Evolutionary conservation across 2,113 vertebrate genomes (phyloP), one percentile per base, ranked within the genome.

Genomic region (Naja naja): DNA sequence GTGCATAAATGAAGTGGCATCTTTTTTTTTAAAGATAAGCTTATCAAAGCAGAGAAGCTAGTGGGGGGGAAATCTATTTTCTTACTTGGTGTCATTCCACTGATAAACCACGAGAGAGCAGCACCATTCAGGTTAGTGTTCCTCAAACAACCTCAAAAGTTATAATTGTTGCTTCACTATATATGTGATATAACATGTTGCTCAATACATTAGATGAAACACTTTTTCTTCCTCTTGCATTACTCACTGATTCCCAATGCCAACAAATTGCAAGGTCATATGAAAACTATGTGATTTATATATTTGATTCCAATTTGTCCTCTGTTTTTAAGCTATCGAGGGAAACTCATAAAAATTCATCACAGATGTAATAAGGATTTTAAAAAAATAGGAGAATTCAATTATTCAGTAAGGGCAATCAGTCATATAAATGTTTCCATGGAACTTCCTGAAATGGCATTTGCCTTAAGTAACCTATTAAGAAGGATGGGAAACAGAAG

Each of bases 101-200:
- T 88, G 91, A 94, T 52, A 88, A 94, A 60, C 96, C 96, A 97
- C 94, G 94, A 97, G 96, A 97, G 96, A 94, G 96, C 96, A 96
- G 96, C 93, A 91, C 94, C 95, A 95, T 95, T 95, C 95, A 97
- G 96, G 95, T 93, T 95, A 95, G 93, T 89, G 56, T 69, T 87
- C 52, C 94, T 60, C 0, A 0, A 91, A 94, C n/a, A 94, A 94
- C 94, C 93, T 96, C 23, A 95, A 95, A 93, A 95, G 89, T 2
- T 39, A 55, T 97, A 96, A 95, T 96, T 96, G 95, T 93, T 96
- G 90, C 92, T 93, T 96, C 96, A 96, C 95, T 94, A 92, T 89
- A 93, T 96, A 93, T 96, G 93, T 91, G 88, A 93, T 94, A 96
- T 94, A 95, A 93, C 94, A 93, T 45, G 95, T 95, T 96, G 93